Percentiles rank a stretch among this genome's conserved stretches.
phyloP scores from a whole-genome alignment of 1,140 invertebrate genomes.

The Plutomurus gul region DNA sequence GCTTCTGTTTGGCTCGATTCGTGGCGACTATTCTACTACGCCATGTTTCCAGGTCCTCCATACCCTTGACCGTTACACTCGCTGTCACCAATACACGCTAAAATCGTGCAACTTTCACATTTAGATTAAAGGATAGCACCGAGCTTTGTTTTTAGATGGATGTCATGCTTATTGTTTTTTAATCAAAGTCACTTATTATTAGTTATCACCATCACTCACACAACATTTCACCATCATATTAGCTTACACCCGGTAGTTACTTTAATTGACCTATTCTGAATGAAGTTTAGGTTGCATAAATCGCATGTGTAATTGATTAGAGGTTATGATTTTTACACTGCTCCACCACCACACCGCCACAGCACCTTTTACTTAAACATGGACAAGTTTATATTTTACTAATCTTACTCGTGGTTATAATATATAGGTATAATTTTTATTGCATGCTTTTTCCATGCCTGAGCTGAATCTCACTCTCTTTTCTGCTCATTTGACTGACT shows the following conservation, averaged over 20 bases:
- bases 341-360: too few relatives aligned
- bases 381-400: neutral
- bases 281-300: too few relatives aligned
- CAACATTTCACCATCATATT: too few relatives aligned
- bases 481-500: constrained; percentile 19
- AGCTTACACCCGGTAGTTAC: too few relatives aligned
- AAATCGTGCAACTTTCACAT: neutral
- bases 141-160: too few relatives aligned
- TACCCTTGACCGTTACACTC: constrained; percentile 25
- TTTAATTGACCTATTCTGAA: too few relatives aligned
- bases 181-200: too few relatives aligned
- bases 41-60: constrained; percentile 81
- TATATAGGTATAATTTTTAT: neutral
- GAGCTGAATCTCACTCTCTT: neutral
- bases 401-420: neutral
- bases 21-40: constrained; percentile 98
- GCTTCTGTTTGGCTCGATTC: constrained; percentile 94
- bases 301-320: too few relatives aligned
- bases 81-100: neutral
- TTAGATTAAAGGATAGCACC: neutral
- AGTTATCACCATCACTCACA: too few relatives aligned
- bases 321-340: too few relatives aligned
- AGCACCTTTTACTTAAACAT: too few relatives aligned
- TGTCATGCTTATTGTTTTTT: too few relatives aligned
- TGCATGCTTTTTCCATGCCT: neutral